Evolutionary conservation across 2,797 vertebrate species (phyloP).

Genomic region (Rhabdomys pumilio): DNA sequence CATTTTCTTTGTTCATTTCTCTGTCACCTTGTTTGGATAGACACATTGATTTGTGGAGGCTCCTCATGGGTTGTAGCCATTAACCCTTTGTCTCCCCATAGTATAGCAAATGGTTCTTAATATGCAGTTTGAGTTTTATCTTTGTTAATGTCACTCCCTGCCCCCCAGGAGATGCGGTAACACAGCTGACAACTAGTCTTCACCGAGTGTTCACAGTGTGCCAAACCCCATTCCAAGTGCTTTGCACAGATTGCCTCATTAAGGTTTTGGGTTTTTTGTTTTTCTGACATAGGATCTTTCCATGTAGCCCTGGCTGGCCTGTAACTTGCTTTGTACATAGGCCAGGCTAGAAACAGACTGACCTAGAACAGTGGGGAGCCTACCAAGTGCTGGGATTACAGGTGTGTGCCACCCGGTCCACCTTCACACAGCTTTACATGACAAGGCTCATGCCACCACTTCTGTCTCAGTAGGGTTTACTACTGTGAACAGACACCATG

Average conservation of each 20-base stretch:
- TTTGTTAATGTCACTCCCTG: neutral
- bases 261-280: neutral
- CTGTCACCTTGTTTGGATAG: neutral
- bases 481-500: neutral
- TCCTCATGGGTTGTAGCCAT: slow-evolving; percentile 5
- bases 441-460: neutral
- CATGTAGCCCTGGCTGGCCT: neutral
- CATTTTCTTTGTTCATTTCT: slow-evolving; percentile 20
- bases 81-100: slow-evolving; percentile 6
- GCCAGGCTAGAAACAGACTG: neutral
- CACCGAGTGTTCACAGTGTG: neutral
- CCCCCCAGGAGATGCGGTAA: neutral
- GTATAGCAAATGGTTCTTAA: slow-evolving; percentile 8
- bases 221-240: neutral
- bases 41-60: neutral
- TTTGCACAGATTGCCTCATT: neutral
- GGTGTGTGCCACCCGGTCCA: no score
- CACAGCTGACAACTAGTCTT: neutral
- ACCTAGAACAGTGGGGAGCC: neutral
- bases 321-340: neutral
- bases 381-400: neutral
- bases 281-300: neutral
- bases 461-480: neutral
- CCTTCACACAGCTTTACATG: neutral
- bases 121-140: slow-evolving; percentile 32